Conservation (phyloP, 2,797 vertebrate species). For the Distichodus sexfasciatus region DNA sequence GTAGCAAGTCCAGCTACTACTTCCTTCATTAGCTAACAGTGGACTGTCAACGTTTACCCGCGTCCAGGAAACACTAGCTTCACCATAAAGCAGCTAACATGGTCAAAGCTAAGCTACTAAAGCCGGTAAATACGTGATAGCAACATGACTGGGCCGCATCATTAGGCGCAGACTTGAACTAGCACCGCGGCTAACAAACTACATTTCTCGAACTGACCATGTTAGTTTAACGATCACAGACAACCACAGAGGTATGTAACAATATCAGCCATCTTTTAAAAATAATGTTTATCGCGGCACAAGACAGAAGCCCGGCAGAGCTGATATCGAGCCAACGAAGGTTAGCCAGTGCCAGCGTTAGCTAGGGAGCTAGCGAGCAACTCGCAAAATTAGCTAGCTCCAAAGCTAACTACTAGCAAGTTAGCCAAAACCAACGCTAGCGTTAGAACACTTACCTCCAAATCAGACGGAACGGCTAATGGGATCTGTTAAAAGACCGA, state of each 20-base stretch:
- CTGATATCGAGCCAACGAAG: neutral
- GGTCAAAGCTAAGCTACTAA: neutral
- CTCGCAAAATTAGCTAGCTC: neutral
- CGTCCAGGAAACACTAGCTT: too few species aligned
- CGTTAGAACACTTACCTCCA: neutral
- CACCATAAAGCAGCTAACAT: too few species aligned
- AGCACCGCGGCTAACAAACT: too few species aligned
- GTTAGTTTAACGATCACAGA: neutral
- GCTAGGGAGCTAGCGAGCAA: slow-evolving; percentile 31
- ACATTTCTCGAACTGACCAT: too few species aligned
- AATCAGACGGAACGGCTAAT: too few species aligned
- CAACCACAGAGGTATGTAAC: neutral
- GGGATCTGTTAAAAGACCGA: slow-evolving; percentile 29
- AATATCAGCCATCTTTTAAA: neutral
- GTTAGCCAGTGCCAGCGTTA: neutral
- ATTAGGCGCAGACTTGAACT: too few species aligned
- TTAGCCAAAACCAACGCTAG: neutral
- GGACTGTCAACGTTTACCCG: too few species aligned
- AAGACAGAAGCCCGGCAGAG: too few species aligned
- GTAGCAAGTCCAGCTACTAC: too few species aligned
- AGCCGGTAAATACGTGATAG: neutral
- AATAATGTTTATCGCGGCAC: neutral
- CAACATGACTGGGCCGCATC: too few species aligned
- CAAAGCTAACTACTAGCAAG: slow-evolving; percentile 16
- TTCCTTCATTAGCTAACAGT: too few species aligned